phyloP scores from a whole-genome alignment of 2,797 vertebrate species.

The Caiman crocodilus region DNA sequence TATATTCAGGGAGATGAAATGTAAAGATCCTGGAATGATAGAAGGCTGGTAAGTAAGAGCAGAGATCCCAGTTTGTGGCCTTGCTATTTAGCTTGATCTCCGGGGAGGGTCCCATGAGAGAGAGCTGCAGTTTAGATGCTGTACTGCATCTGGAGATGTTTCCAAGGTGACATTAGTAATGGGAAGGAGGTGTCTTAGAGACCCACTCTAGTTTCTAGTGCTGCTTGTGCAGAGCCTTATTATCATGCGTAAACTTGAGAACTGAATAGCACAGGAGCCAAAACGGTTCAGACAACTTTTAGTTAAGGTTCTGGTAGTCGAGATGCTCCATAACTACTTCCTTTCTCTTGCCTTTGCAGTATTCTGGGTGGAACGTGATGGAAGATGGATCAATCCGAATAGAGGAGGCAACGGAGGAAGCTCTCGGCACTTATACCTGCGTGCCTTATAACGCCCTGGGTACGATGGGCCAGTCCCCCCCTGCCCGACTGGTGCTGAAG shows the following conservation, averaged over 20 bases:
- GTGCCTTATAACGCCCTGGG: conserved; percentile 99
- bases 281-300: fast-evolving
- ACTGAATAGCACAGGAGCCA: fast-evolving
- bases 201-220: no score
- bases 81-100: background rate
- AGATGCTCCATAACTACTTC: background rate
- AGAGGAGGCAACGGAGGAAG: conserved; percentile 98
- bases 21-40: background rate
- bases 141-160: background rate
- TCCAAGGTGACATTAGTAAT: background rate
- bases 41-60: background rate
- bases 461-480: conserved; percentile 99
- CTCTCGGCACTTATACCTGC: conserved; percentile 99
- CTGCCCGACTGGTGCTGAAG: conserved; percentile 99
- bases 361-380: conserved; percentile 95
- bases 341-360: conserved; percentile 78
- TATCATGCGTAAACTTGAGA: background rate
- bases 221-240: background rate
- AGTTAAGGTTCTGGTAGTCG: background rate
- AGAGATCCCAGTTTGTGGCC: background rate
- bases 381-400: conserved; percentile 97
- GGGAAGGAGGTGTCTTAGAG: background rate
- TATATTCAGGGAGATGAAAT: background rate
- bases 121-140: background rate
- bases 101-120: background rate